A percentile compares a stretch with the other conserved stretches of the same genome.
Evolutionary conservation across 2,888 invertebrate species (phyloP).

Genomic region (Camptogramma bilineatum): DNA sequence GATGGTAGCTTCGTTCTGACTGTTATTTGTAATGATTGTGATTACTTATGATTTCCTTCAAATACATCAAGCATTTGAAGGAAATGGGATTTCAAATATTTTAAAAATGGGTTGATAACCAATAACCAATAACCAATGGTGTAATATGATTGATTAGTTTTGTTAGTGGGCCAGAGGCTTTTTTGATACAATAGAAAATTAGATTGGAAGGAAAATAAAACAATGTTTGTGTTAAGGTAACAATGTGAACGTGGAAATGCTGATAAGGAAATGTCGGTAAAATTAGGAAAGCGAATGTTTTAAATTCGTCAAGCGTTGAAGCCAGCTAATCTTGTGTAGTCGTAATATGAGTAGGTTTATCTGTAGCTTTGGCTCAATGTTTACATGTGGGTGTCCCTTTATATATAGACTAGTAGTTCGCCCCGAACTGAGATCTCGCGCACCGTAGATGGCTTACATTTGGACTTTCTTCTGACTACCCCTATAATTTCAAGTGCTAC

Average conservation of each 20-base stretch:
- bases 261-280: constrained; percentile 26
- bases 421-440: too few relatives aligned
- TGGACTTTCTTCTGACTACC: too few relatives aligned
- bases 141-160: too few relatives aligned
- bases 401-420: too few relatives aligned
- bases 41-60: constrained; percentile 25
- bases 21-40: constrained; percentile 23
- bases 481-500: too few relatives aligned
- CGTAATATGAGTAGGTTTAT: constrained; percentile 8
- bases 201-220: constrained; percentile 7
- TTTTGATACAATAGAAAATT: background rate
- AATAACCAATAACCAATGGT: too few relatives aligned
- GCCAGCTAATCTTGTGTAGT: constrained; percentile 23
- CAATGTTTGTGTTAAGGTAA: constrained; percentile 11
- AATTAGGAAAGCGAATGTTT: constrained; percentile 30
- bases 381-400: too few relatives aligned
- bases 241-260: constrained; percentile 27
- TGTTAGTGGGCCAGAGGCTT: too few relatives aligned
- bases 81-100: background rate
- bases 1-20: constrained; percentile 31
- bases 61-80: constrained; percentile 25
- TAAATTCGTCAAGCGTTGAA: constrained; percentile 29
- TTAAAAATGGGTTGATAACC: constrained; percentile 13
- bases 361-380: constrained; percentile 4
- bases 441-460: too few relatives aligned